Conservation (phyloP, 2,888 invertebrate species). For the Eristalis tenax region DNA sequence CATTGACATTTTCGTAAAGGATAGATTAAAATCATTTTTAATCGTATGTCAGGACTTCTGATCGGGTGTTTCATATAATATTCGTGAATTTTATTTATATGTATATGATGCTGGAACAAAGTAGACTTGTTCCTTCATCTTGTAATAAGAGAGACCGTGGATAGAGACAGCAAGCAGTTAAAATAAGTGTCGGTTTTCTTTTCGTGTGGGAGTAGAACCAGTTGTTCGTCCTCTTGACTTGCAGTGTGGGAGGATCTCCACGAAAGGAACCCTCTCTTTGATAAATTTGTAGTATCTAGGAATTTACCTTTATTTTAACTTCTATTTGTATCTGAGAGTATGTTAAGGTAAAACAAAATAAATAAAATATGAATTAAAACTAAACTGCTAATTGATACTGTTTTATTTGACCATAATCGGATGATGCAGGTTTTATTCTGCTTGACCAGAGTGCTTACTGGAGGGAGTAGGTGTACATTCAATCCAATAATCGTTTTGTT, state of each 20-base stretch:
- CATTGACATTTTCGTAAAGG: constrained; percentile 11
- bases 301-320: constrained; percentile 44
- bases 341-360: constrained; percentile 59
- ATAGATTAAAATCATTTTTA: constrained; percentile 16
- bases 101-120: constrained; percentile 30
- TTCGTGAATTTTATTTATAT: constrained; percentile 52
- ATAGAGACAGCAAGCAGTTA: constrained; percentile 6
- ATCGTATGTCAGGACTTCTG: constrained; percentile 30
- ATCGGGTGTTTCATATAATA: constrained; percentile 47
- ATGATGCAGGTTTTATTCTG: neutral
- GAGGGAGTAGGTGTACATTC: no score
- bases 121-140: neutral
- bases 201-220: constrained; percentile 7
- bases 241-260: neutral
- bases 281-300: constrained; percentile 51
- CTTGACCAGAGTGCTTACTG: no score
- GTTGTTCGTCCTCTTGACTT: neutral
- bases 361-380: constrained; percentile 61
- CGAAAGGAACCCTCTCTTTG: constrained; percentile 18
- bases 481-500: no score
- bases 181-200: constrained; percentile 17
- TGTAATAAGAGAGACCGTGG: neutral
- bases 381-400: neutral
- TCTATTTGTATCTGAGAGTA: constrained; percentile 69
- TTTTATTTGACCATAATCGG: neutral